phyloP scores from a whole-genome alignment of 1,140 invertebrate genomes.

The Listronotus bonariensis region DNA sequence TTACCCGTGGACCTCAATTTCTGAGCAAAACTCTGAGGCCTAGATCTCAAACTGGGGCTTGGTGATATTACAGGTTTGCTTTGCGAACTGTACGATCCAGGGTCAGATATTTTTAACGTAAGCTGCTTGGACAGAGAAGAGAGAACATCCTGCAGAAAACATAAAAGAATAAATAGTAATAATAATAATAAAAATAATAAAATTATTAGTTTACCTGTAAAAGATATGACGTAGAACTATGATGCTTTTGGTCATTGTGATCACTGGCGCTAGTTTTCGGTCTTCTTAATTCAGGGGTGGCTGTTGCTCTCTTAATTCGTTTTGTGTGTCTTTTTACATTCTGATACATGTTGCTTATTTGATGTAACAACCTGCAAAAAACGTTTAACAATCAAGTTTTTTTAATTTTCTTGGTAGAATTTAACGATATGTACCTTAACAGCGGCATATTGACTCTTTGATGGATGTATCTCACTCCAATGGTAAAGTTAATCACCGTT shows the following conservation, averaged over 20 bases:
- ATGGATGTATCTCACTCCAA: slow-evolving; percentile 81
- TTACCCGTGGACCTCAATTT: slow-evolving; percentile 79
- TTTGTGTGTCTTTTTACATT: slow-evolving; percentile 94
- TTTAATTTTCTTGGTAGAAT: too few relatives aligned
- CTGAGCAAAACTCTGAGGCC: slow-evolving; percentile 86
- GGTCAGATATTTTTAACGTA: slow-evolving; percentile 51
- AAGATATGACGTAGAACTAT: slow-evolving; percentile 43
- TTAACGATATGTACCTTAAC: slow-evolving; percentile 60
- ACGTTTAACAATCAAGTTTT: too few relatives aligned
- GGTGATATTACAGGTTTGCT: slow-evolving; percentile 61
- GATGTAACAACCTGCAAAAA: slow-evolving; percentile 73
- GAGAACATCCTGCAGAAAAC: slow-evolving; percentile 15
- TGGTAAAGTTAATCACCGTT: slow-evolving; percentile 84
- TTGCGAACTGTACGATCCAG: slow-evolving; percentile 47
- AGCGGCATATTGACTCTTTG: slow-evolving; percentile 96
- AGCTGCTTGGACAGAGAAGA: slow-evolving; percentile 51
- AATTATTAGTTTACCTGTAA: slow-evolving; percentile 16
- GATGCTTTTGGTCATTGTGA: slow-evolving; percentile 49
- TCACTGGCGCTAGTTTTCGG: slow-evolving; percentile 52
- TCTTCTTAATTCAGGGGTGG: slow-evolving; percentile 50
- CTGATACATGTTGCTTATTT: slow-evolving; percentile 97
- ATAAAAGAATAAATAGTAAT: slow-evolving; percentile 42
- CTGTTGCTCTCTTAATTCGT: slow-evolving; percentile 78
- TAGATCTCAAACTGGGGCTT: slow-evolving; percentile 68
- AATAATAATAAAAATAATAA: slow-evolving; percentile 9